Evolutionary conservation across 2,113 vertebrate species (phyloP).

Genomic region (Dasypus novemcinctus): DNA sequence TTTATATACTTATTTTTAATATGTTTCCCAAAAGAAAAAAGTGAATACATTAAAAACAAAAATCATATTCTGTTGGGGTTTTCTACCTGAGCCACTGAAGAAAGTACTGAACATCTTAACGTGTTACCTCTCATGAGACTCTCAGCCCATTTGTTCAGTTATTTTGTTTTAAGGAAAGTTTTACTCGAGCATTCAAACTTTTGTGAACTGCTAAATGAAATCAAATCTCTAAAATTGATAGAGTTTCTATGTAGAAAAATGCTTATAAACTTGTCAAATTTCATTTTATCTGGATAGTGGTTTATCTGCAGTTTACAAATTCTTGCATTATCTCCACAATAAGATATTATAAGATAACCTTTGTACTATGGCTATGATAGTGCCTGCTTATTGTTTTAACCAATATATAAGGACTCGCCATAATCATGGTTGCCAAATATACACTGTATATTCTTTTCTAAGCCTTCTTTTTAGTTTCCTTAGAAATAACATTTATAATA

Average conservation of each 20-base stretch:
- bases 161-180: background rate
- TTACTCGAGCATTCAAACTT: background rate
- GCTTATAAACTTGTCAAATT: background rate
- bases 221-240: background rate
- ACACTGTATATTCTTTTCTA: background rate
- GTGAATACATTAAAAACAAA: background rate
- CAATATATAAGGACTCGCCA: background rate
- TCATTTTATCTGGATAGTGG: background rate
- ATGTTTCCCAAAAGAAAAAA: constrained; percentile 11
- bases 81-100: background rate
- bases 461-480: background rate
- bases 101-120: background rate
- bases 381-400: background rate
- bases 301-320: background rate
- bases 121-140: background rate
- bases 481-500: background rate
- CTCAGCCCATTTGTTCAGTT: background rate
- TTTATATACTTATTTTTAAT: background rate
- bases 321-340: background rate
- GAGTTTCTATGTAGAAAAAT: background rate
- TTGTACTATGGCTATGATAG: background rate
- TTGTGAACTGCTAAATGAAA: background rate
- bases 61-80: background rate
- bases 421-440: background rate
- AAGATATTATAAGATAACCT: background rate